Evolutionary conservation across 2,797 vertebrate species (phyloP), one percentile per base, ranked within the genome.

Genomic region (Parauchenoglanis ngamensis): DNA sequence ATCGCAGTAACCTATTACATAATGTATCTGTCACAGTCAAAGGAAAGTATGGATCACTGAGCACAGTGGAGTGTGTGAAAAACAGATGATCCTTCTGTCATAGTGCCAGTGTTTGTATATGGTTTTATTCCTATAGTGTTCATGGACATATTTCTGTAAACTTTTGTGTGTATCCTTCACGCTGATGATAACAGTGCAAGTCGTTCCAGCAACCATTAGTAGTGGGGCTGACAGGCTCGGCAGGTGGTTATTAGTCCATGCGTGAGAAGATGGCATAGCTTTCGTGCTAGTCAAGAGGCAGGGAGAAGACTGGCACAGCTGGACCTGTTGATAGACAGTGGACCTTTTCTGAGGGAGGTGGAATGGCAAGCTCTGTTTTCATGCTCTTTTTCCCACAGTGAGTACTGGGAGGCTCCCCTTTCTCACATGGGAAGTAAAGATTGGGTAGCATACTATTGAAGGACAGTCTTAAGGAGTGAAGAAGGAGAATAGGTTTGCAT

Each of bases 241-340:
- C 93, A 93, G 91, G 86, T 92, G 92, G 89, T 94, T 91, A 88
- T 94, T 94, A 94, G 93, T 92, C 91, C 92, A 93, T 92, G 94
- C 90, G 93, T 95, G 94, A 94, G 94, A 94, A 93, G 92, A 92
- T 94, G 89, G 86, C 90, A 78, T 90, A 90, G 91, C 91, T 90
- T 88, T 90, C 90, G 88, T 92, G 85, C 88, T 87, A 25, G 68
- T 90, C 84, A 86, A 92, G 91, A 90, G 89, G 91, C 31, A 61
- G 75, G 85, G 90, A 73, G 70, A 88, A 88, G 89, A 90, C 90
- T 94, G 93, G 92, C 93, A 92, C 86, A 65, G 61, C 46, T 84
- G n/a, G 49, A 90, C 61, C 79, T 92, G 93, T 89, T 94, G 94
- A 94, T 89, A 88, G 86, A 77, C 72, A 85, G 17, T 83, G 81